Base-by-base conservation (phyloP, 2,797 vertebrate genomes). In the Hozukius guyotensis region DNA sequence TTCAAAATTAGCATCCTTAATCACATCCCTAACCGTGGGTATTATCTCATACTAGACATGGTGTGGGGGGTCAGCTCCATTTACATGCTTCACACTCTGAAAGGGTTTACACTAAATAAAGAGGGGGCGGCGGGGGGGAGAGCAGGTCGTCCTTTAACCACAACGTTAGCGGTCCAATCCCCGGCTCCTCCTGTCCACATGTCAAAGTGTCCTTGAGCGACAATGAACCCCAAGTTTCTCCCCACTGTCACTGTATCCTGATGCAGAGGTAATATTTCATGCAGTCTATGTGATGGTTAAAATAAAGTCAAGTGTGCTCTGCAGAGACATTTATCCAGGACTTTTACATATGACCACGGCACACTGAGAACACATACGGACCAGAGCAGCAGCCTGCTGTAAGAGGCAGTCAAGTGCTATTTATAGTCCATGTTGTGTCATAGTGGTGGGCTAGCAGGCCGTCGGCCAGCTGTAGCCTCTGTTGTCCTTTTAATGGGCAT, bases 401-500 rank as follows among this genome's bases (percentile, higher is more conserved):
- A 8, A 42, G 3, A 22, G 16, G 16, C 34, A 36, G 38, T 38
- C 8, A 18, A 38, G 29, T 34, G 65, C 12, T 42, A n/a, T 64
- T 59, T 56, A 32, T 49, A 46, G 6, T 67, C 25, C 2, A 2
- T 65, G 32, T 14, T 22, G 46, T 57, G 63, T 52, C 60, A 9
- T 13, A 59, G 49, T 4, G 27, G 22, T 5, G 9, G 27, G n/a
- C 34, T 11, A 18, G 11, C 18, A 12, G 10, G 61, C n/a, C 27
- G 14, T 2, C 9, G 34, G 67, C 56, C 55, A 53, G 71, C 76
- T 66, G 36, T 22, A 38, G 72, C 60, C 52, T 64, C 34, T 52
- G 66, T 49, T 27, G 75, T 76, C 65, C 68, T 83, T 80, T 72
- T 74, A 42, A 80, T 72, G 57, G 55, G 46, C 55, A 38, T 70